Conservation (phyloP, 64 coral and sea anemone species). For the Anthopleura sola region DNA sequence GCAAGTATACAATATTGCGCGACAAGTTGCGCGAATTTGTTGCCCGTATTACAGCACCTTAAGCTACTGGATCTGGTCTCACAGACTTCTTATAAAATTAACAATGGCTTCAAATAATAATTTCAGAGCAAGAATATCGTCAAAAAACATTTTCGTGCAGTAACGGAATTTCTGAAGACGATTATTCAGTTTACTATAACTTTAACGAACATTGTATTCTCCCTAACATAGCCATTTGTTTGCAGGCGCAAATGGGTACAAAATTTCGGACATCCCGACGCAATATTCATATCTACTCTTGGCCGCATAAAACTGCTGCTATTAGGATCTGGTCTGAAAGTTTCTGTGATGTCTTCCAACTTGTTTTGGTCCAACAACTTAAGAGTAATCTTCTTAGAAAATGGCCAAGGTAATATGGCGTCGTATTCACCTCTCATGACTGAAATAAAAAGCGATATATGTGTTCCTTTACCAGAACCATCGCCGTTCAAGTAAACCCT, state of each 20-base stretch:
- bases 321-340: slow-evolving; percentile 84
- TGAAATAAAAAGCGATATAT: slow-evolving; percentile 73
- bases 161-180: too few relatives aligned
- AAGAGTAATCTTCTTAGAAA: slow-evolving; percentile 66
- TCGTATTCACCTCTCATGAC: slow-evolving; percentile 86
- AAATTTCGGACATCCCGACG: slow-evolving; percentile 73
- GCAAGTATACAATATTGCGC: too few relatives aligned
- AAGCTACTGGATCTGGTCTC: too few relatives aligned
- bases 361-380: slow-evolving; percentile 66
- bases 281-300: slow-evolving; percentile 73
- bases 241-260: slow-evolving; percentile 57
- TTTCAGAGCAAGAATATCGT: too few relatives aligned
- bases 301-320: slow-evolving; percentile 83
- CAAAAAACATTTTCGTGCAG: too few relatives aligned
- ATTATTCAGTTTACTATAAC: slow-evolving; percentile 34
- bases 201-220: slow-evolving; percentile 80
- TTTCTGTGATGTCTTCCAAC: slow-evolving; percentile 49
- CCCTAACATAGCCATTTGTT: slow-evolving; percentile 56
- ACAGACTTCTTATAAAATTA: too few relatives aligned
- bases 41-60: too few relatives aligned
- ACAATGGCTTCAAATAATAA: too few relatives aligned
- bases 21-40: too few relatives aligned
- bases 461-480: slow-evolving; percentile 62
- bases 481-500: slow-evolving; percentile 72
- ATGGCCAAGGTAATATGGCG: slow-evolving; percentile 67